Conservation (phyloP, 2,113 vertebrate genomes). For the Alethe diademata region DNA sequence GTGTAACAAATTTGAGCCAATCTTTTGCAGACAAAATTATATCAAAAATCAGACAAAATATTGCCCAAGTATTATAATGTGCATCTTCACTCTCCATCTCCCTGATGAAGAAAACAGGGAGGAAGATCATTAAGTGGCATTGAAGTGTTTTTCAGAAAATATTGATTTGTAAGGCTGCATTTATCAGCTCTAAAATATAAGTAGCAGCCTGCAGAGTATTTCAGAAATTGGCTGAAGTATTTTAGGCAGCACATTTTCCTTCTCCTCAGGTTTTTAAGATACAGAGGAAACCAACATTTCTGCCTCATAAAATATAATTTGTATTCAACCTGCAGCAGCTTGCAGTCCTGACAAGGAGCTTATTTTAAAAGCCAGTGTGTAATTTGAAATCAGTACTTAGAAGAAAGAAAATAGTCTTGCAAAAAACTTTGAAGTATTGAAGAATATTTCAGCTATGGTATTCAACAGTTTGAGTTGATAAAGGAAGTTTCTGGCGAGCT, state of each 20-base stretch:
- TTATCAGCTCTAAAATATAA: constrained; percentile 5
- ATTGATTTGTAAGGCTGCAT: neutral
- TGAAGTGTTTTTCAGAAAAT: constrained; percentile 12
- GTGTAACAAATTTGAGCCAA: neutral
- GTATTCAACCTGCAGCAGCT: neutral
- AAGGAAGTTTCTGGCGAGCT: neutral
- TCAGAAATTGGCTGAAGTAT: constrained; percentile 17
- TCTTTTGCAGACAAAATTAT: neutral
- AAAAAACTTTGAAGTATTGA: neutral
- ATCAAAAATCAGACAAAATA: neutral
- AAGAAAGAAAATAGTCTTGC: neutral
- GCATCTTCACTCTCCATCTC: neutral
- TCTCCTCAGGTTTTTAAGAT: neutral
- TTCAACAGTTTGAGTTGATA: neutral
- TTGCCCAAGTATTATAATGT: neutral
- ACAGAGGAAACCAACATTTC: neutral
- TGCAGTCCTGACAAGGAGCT: neutral
- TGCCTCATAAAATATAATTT: neutral
- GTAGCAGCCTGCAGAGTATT: neutral
- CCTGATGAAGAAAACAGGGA: neutral
- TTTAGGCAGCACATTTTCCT: neutral
- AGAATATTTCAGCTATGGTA: neutral
- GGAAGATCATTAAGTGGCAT: neutral
- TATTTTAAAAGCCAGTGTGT: neutral
- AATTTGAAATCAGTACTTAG: neutral